Percentiles rank a stretch among this genome's conserved stretches.
Evolutionary conservation across 2,113 vertebrate species (phyloP).

Genomic region (Dissostichus mawsoni): DNA sequence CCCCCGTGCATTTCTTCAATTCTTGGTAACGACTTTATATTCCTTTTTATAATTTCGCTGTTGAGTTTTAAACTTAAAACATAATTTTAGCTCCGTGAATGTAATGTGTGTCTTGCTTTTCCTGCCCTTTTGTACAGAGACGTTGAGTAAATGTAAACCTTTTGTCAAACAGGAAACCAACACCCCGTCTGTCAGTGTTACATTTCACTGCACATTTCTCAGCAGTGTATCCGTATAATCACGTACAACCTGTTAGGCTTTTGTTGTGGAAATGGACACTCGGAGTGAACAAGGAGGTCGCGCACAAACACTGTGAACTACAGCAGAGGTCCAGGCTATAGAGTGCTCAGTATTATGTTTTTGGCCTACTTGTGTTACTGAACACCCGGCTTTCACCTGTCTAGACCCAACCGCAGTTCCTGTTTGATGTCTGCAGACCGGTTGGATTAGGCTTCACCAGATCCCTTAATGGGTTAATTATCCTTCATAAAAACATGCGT

Average conservation of each 20-base stretch:
- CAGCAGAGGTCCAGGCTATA: conserved; percentile 48
- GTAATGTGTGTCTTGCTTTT: neutral
- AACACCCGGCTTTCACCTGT: conserved; percentile 71
- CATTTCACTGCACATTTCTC: conserved; percentile 66
- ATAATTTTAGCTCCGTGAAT: neutral
- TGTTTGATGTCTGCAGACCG: conserved; percentile 69
- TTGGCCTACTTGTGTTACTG: conserved; percentile 71
- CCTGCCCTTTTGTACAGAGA: neutral
- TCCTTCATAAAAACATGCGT: conserved; percentile 62
- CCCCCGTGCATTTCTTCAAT: conserved; percentile 31
- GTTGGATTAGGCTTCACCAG: conserved; percentile 70
- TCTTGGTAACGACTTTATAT: neutral
- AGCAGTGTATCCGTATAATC: conserved; percentile 53
- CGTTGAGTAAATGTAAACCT: conserved; percentile 18
- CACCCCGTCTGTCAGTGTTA: conserved; percentile 60
- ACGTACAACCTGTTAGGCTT: conserved; percentile 64
- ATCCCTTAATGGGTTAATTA: conserved; percentile 78
- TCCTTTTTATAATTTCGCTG: conserved; percentile 1
- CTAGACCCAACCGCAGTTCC: conserved; percentile 44
- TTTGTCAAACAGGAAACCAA: conserved; percentile 64
- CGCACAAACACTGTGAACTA: conserved; percentile 65
- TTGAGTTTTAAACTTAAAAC: conserved; percentile 1
- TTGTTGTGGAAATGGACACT: conserved; percentile 78
- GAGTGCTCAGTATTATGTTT: conserved; percentile 62
- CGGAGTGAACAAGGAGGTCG: conserved; percentile 71